Conservation (phyloP, 2,888 invertebrate species). For the Blastobasis adustella region DNA sequence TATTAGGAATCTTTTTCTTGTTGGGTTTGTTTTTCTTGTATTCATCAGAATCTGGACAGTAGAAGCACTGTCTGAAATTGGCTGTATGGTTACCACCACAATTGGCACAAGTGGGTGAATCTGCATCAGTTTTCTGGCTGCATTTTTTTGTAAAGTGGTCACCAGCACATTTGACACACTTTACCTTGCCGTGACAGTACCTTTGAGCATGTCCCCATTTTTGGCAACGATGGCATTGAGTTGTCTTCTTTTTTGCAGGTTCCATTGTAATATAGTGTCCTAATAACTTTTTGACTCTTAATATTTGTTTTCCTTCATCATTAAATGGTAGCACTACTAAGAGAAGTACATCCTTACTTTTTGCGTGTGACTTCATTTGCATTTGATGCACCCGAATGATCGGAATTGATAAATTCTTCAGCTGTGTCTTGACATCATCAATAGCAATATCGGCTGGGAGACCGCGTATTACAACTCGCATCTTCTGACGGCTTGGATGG, state of each 20-base stretch:
- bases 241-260: slow-evolving; percentile 30
- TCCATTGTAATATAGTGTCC: slow-evolving; percentile 39
- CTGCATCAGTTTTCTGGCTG: slow-evolving; percentile 18
- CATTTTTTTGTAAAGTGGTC: slow-evolving; percentile 45
- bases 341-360: slow-evolving; percentile 26
- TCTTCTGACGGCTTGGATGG: slow-evolving; percentile 35
- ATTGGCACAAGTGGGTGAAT: slow-evolving; percentile 46
- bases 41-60: slow-evolving; percentile 23
- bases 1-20: slow-evolving; percentile 2
- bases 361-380: slow-evolving; percentile 25
- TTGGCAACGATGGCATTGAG: slow-evolving; percentile 57
- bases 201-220: slow-evolving; percentile 54
- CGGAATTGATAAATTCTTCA: slow-evolving; percentile 36
- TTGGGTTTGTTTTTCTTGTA: slow-evolving; percentile 14
- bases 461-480: slow-evolving; percentile 47
- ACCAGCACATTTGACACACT: slow-evolving; percentile 56
- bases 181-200: slow-evolving; percentile 40
- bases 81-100: slow-evolving; percentile 44
- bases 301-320: slow-evolving; percentile 29
- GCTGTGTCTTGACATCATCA: slow-evolving; percentile 26
- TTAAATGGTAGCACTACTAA: slow-evolving; percentile 39
- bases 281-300: slow-evolving; percentile 30
- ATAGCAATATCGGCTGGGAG: slow-evolving; percentile 32
- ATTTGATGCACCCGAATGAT: slow-evolving; percentile 42
- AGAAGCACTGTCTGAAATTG: slow-evolving; percentile 35